Base-by-base conservation (phyloP, 2,888 invertebrate genomes). In the Apantesis nais region DNA sequence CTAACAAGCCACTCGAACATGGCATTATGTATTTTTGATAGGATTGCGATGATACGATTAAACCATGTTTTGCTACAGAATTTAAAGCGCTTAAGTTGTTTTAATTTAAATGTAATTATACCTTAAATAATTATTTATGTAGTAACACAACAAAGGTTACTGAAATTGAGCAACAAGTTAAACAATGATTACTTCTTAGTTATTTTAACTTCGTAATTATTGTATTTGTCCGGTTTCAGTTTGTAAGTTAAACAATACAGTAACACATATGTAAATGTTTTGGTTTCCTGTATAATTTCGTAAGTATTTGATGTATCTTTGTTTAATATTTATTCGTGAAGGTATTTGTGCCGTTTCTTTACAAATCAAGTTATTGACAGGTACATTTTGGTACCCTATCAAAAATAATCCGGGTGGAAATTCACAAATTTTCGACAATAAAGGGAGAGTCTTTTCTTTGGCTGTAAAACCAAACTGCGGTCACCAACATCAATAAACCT, bases 401-500 rank as follows among this genome's bases (percentile, higher is more conserved):
- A 80, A 81, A n/a, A 82, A 78, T 81, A 85, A 85, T 77, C 80
- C 81, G 66, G 52, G 70, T 25, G 73, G 75, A 78, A 81, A 79
- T 80, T 81, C 81, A 76, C 82, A 82, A 85, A 85, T 85, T 79
- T 75, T 72, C 70, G 77, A 78, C 64, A 83, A 86, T 68, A 75
- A 78, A 74, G 73, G 75, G 76, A 76, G 67, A 69, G n/a, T 34
- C 66, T 80, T 75, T 77, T 81, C 83, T 76, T 76, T 62, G 83
- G 85, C 74, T 85, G 86, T 88, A 88, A 89, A 89, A 89, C 88
- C 88, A 84, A 88, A 89, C 86, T 86, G 89, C 86, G 91, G 92
- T 92, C 85, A 89, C 90, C 89, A 90, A 92, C 93, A 89, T 90
- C 92, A 90, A 92, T 93, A 93, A 93, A 92, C 89, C 92, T 91